These are phyloP conservation scores for Portunus trituberculatus DNA, from an alignment of 1,140 invertebrate genomes.

Conservation along the genomic window DNA sequence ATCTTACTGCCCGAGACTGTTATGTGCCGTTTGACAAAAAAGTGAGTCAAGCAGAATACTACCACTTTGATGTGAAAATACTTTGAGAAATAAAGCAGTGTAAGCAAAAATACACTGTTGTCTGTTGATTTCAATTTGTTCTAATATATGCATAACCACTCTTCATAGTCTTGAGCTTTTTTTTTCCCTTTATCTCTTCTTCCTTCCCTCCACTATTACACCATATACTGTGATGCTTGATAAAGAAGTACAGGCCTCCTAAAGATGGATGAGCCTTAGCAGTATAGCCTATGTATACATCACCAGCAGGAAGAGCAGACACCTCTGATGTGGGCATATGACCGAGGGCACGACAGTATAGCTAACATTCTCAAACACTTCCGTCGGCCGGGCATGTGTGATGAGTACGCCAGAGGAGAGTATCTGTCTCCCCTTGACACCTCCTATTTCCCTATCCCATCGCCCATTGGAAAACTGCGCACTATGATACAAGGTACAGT, in stretches of 20 bases:
- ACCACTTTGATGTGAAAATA: background rate
- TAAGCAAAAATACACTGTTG: background rate
- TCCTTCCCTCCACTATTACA: no score
- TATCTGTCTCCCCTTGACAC: conserved; percentile 80
- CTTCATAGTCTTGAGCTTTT: no score
- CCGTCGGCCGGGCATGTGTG: conserved; percentile 80
- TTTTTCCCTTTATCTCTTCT: no score
- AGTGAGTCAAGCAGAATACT: conserved; percentile 77
- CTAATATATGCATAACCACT: no score
- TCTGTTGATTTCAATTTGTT: no score
- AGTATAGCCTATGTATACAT: background rate
- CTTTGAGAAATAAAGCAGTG: background rate
- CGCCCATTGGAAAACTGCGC: conserved; percentile 81
- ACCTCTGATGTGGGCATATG: conserved; percentile 82
- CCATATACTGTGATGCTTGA: no score
- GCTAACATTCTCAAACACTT: conserved; percentile 82
- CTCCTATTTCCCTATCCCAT: conserved; percentile 82
- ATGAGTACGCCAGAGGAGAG: conserved; percentile 81
- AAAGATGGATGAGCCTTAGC: no score
- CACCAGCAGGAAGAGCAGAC: conserved; percentile 81
- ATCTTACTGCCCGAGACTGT: conserved; percentile 77
- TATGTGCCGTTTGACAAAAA: conserved; percentile 80
- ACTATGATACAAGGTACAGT: conserved; percentile 81
- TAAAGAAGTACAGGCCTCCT: no score
- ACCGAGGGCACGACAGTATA: conserved; percentile 82